Percentiles rank a stretch among this genome's conserved stretches.
These are phyloP conservation scores for Physella acuta DNA, from an alignment of 1,140 invertebrate species.

Conservation along the genomic window DNA sequence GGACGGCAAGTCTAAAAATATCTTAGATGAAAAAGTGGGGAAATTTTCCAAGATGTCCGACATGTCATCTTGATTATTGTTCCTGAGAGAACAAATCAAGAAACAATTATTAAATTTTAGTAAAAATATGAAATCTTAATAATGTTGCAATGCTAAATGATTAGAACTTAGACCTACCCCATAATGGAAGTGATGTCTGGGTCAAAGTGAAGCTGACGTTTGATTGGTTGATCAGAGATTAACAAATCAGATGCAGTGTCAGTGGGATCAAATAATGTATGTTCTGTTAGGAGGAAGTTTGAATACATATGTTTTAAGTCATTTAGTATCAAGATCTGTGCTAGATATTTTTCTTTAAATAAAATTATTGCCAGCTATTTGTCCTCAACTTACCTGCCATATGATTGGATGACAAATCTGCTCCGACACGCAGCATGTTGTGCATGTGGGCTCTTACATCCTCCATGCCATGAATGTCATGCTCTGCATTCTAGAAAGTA, in stretches of 20 bases:
- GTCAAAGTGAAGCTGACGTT: constrained; percentile 19
- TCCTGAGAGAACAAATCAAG: constrained; percentile 19
- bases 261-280: constrained; percentile 18
- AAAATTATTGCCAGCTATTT: too few species aligned
- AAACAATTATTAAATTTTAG: background rate
- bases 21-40: constrained; percentile 45
- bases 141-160: background rate
- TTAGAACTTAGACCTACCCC: constrained; percentile 18
- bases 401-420: background rate
- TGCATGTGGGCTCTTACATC: constrained; percentile 44
- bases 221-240: constrained; percentile 22
- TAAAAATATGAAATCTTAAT: background rate
- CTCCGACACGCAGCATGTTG: constrained; percentile 39
- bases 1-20: constrained; percentile 40
- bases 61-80: constrained; percentile 35
- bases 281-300: too few species aligned
- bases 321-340: too few species aligned
- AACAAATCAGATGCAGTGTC: constrained; percentile 28
- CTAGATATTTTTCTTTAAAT: too few species aligned
- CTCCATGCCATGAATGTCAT: constrained; percentile 46
- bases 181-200: constrained; percentile 29
- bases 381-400: background rate
- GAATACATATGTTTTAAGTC: too few species aligned
- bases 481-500: too few species aligned
- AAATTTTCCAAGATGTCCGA: constrained; percentile 48